phyloP scores from a whole-genome alignment of 2,797 vertebrate species.

The Distichodus sexfasciatus region DNA sequence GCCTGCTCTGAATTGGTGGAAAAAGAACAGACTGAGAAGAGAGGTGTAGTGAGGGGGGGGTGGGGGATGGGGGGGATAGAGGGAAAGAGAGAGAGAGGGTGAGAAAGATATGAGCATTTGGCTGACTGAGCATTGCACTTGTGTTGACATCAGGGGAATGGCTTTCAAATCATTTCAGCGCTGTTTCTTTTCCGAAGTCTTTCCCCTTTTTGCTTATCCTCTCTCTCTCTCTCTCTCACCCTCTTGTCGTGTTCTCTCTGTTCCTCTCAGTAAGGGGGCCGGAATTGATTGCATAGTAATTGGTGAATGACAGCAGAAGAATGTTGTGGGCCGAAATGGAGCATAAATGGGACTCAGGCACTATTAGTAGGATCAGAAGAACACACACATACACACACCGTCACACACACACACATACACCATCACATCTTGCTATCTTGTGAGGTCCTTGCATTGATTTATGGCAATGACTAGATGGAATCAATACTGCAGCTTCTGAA shows the following conservation, averaged over 20 bases:
- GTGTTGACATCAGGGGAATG: slow-evolving; percentile 67
- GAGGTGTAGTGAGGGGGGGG: slow-evolving; percentile 20
- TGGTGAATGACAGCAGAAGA: slow-evolving; percentile 73
- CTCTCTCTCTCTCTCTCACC: slow-evolving; percentile 41
- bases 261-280: slow-evolving; percentile 68
- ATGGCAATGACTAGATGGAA: too few relatives aligned
- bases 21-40: slow-evolving; percentile 37
- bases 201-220: slow-evolving; percentile 14
- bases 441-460: too few relatives aligned
- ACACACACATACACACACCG: slow-evolving; percentile 55
- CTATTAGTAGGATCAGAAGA: slow-evolving; percentile 76
- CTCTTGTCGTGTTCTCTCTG: slow-evolving; percentile 15
- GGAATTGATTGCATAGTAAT: slow-evolving; percentile 81
- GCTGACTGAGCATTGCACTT: slow-evolving; percentile 71
- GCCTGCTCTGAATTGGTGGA: slow-evolving; percentile 62
- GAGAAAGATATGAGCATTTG: slow-evolving; percentile 41
- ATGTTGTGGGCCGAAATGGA: slow-evolving; percentile 76
- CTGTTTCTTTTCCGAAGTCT: slow-evolving; percentile 44
- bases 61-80: slow-evolving; percentile 25
- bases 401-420: slow-evolving; percentile 14
- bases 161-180: slow-evolving; percentile 70
- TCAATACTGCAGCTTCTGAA: too few relatives aligned
- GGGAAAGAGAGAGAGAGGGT: slow-evolving; percentile 1
- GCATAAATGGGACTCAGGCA: slow-evolving; percentile 74
- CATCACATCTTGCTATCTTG: not conserved